phyloP scores from a whole-genome alignment of 1,140 invertebrate genomes.

The Caerostris darwini region DNA sequence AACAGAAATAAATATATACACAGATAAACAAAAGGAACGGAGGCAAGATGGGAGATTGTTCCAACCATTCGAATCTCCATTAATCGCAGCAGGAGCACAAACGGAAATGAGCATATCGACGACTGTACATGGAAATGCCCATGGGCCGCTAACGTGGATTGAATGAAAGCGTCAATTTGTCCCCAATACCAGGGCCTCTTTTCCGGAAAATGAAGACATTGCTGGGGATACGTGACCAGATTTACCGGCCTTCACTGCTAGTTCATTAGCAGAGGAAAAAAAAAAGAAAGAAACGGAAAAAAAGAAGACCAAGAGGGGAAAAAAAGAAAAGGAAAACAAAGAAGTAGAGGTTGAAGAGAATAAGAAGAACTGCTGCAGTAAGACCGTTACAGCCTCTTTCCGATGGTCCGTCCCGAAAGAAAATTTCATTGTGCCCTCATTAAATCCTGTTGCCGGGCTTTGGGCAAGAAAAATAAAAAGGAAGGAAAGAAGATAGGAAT shows the following conservation, averaged over 20 bases:
- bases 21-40: neutral
- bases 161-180: constrained; percentile 53
- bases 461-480: constrained; percentile 17
- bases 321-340: neutral
- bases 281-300: neutral
- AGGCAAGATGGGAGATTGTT: neutral
- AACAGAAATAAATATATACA: too few relatives aligned
- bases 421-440: constrained; percentile 43
- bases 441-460: constrained; percentile 44
- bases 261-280: neutral
- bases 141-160: constrained; percentile 47
- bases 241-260: constrained; percentile 27
- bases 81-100: constrained; percentile 21
- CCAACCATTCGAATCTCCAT: constrained; percentile 25
- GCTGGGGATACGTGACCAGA: constrained; percentile 23
- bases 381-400: neutral
- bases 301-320: neutral
- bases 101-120: constrained; percentile 33
- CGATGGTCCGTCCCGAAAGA: neutral
- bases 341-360: neutral
- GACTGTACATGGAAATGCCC: neutral
- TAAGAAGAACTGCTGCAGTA: neutral
- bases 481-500: neutral
- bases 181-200: neutral
- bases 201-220: constrained; percentile 17